Evolutionary conservation across 2,888 invertebrate genomes (phyloP).

Genomic region (Drosophila fungiperda): DNA sequence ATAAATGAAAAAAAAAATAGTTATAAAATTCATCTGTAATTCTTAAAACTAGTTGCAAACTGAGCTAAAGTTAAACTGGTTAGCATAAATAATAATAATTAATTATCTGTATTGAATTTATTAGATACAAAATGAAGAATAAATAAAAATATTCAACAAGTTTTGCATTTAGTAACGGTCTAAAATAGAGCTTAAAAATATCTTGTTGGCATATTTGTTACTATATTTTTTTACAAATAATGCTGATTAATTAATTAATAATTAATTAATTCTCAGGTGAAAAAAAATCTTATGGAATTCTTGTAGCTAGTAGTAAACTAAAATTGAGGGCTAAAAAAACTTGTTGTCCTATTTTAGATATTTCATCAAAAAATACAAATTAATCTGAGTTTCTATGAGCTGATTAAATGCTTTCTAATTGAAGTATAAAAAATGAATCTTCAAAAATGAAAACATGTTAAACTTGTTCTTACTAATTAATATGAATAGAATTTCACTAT

Average conservation of each 20-base stretch:
- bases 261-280: background rate
- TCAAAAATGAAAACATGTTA: background rate
- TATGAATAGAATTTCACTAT: slow-evolving; percentile 12
- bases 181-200: background rate
- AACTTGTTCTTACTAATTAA: background rate
- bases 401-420: background rate
- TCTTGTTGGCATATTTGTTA: background rate
- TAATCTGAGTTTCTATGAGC: background rate
- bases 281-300: background rate
- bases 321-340: background rate
- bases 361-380: background rate
- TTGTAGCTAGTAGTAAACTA: background rate
- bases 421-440: background rate
- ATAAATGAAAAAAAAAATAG: background rate
- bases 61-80: background rate
- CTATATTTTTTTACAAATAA: background rate
- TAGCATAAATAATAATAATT: background rate
- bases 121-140: background rate
- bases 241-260: background rate
- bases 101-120: background rate
- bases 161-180: background rate
- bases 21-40: background rate
- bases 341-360: background rate
- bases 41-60: background rate
- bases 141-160: background rate